Evolutionary conservation across 2,797 vertebrate genomes (phyloP), one percentile per base, ranked within the genome.

Genomic region (Lagorchestes hirsutus): DNA sequence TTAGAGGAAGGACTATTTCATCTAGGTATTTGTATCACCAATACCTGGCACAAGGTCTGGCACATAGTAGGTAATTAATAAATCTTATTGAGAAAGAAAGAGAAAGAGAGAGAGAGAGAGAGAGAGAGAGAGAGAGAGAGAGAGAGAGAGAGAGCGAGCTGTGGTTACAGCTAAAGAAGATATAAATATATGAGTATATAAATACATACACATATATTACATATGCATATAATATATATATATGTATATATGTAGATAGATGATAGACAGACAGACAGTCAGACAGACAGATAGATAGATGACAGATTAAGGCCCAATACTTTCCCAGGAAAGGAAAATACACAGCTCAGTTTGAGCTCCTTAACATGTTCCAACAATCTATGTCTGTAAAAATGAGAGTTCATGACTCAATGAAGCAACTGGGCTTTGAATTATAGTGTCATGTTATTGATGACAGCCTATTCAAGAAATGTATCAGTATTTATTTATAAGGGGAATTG

Each of bases 361-460:
- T 22, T 92, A 90, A 28, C 95, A 92, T 93, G 93, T 31, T 24
- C 58, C 91, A 93, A 90, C 90, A 94, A 90, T 95, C 82, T 5
- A 28, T 97, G 87, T 94, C 93, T 92, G 82, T 29, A 24, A 91
- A 94, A 74, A 62, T 96, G 55, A 93, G 90, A 54, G 93, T 96
- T 97, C 96, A 93, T 0, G 87, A 93, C 31, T 93, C 93, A 97
- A 50, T 11, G 91, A 74, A 91, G 40, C 95, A 52, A 29, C 3
- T 96, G 87, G 90, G 34, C 93, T 97, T 96, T 96, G 58, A 98
- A 95, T 96, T 94, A 97, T 24, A 67, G 91, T 59, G 82, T 52
- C 93, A 52, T 52, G 54, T 97, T 96, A 96, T 14, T 91, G 93
- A 95, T 57, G 91, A 93, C 52, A 93, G 93, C 54, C 94, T 87